Conservation (phyloP, 53 echinoderm and acorn worm species). For the Hippasteria phrygiana region DNA sequence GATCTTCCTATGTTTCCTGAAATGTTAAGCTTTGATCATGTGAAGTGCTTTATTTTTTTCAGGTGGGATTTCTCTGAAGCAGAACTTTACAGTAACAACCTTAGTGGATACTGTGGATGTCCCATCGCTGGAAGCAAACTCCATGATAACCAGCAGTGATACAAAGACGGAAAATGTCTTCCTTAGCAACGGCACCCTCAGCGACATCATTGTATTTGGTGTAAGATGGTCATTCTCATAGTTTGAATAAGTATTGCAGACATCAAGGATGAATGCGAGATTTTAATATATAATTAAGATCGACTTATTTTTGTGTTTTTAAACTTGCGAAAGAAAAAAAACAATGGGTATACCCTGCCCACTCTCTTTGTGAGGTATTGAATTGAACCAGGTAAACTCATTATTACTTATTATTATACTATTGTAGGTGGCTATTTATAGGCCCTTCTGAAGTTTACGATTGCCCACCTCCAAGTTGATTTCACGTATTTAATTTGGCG, state of each 20-base stretch:
- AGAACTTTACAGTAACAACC: conserved; percentile 71
- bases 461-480: too few species aligned
- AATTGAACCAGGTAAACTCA: too few species aligned
- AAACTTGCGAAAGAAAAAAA: too few species aligned
- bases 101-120: conserved; percentile 88
- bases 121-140: conserved; percentile 46
- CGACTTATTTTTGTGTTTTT: too few species aligned
- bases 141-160: conserved; percentile 50
- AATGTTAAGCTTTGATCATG: too few species aligned
- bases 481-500: too few species aligned
- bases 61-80: conserved; percentile 74
- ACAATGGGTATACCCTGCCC: too few species aligned
- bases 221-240: conserved; percentile 2
- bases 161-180: not conserved
- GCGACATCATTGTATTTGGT: conserved; percentile 31
- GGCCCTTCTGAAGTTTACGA: too few species aligned
- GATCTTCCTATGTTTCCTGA: not conserved
- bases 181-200: conserved; percentile 5
- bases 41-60: conserved; percentile 2
- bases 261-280: not conserved
- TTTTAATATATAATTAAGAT: too few species aligned
- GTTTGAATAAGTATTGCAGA: not conserved
- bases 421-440: too few species aligned
- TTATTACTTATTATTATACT: too few species aligned
- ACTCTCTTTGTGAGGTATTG: too few species aligned